These are phyloP conservation scores for Paramormyrops kingsleyae DNA, from an alignment of 2,113 vertebrate species.

Conservation along the genomic window DNA sequence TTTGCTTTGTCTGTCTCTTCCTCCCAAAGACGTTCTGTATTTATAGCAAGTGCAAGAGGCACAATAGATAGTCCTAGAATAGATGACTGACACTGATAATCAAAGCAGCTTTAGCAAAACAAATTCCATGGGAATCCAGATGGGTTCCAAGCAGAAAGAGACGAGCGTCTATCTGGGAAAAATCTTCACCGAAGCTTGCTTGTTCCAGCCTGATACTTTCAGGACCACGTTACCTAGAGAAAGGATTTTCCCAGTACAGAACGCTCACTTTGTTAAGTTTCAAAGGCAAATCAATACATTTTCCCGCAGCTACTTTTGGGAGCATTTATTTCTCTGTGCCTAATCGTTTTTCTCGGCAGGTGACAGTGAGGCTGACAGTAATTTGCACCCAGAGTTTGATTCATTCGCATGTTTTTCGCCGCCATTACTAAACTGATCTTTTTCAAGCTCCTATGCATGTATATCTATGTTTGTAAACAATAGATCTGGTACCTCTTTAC, in stretches of 20 bases:
- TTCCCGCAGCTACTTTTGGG: not conserved
- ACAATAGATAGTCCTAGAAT: conserved; percentile 2
- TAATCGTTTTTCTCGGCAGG: not conserved
- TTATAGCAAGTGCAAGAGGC: conserved; percentile 10
- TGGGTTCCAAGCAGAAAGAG: not conserved
- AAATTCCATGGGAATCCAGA: not conserved
- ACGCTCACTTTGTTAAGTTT: not conserved
- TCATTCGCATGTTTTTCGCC: not conserved
- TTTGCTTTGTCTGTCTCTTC: conserved; percentile 9
- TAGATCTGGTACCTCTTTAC: not conserved
- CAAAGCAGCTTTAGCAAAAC: conserved; percentile 11
- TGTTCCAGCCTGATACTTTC: conserved; percentile 13
- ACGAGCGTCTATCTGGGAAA: not conserved
- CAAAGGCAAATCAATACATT: not conserved
- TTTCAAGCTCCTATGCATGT: not conserved
- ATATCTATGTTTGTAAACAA: not conserved
- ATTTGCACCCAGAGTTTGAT: not conserved
- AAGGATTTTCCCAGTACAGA: not conserved
- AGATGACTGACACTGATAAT: conserved; percentile 13
- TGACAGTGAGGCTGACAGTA: not conserved
- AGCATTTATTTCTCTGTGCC: not conserved
- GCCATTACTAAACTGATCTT: not conserved
- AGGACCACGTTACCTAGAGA: not conserved
- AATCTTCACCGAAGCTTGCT: not conserved
- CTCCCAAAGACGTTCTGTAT: not conserved